A percentile compares a stretch with the other conserved stretches of the same genome.
Evolutionary conservation across 2,113 vertebrate genomes (phyloP).

Genomic region (Onychorhynchus coronatus): DNA sequence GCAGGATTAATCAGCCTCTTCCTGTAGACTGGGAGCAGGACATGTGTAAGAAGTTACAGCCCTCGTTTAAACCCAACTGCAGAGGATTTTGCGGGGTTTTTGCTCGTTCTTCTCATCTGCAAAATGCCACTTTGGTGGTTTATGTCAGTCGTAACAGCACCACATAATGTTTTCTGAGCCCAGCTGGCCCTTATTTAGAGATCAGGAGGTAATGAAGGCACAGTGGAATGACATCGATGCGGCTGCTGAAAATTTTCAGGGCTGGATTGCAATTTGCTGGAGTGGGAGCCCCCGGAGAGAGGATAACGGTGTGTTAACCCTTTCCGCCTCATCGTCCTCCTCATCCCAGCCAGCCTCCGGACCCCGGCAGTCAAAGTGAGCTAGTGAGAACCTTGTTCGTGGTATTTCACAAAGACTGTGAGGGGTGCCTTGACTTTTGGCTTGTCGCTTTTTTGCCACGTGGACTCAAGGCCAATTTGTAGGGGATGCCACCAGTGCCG

Average conservation of each 20-base stretch:
- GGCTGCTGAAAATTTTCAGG: constrained; percentile 3
- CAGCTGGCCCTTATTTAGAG: constrained; percentile 49
- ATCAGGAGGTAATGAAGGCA: constrained; percentile 43
- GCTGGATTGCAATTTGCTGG: neutral
- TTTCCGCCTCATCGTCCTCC: neutral
- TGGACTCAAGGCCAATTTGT: neutral
- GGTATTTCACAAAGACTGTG: neutral
- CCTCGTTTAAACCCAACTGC: constrained; percentile 48
- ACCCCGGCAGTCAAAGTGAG: accelerated
- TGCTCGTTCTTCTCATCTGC: constrained; percentile 11
- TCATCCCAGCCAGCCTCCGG: neutral
- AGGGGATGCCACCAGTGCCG: accelerated
- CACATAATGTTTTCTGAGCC: constrained; percentile 37
- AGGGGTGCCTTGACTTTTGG: neutral
- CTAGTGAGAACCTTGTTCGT: neutral
- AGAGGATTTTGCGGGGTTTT: constrained; percentile 44
- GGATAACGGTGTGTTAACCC: neutral
- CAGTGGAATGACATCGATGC: neutral
- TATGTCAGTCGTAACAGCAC: constrained; percentile 37
- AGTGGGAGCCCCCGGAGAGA: neutral
- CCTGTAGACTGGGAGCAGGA: constrained; percentile 45
- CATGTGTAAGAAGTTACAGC: constrained; percentile 57
- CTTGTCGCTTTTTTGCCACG: accelerated
- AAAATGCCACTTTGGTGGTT: constrained; percentile 51
- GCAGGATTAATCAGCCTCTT: constrained; percentile 63